Percentiles rank a stretch among this genome's conserved stretches.
Conservation (phyloP, 2,888 invertebrate genomes). For the Ochlodes sylvanus region DNA sequence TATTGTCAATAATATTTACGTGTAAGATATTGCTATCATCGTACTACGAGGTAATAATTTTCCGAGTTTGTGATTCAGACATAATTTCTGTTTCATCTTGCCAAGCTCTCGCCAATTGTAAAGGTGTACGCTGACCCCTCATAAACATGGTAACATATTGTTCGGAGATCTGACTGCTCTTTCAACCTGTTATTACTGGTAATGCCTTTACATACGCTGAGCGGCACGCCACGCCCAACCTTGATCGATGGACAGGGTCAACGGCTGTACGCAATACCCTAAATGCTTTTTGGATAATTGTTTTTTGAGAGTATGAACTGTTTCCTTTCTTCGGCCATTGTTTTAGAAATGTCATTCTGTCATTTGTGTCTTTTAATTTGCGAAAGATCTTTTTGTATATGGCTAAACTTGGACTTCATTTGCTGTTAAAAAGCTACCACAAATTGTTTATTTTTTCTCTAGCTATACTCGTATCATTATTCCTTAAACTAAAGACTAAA, state of each 20-base stretch:
- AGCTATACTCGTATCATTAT: background rate
- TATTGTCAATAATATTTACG: background rate
- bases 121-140: slow-evolving; percentile 45
- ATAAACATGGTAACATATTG: slow-evolving; percentile 58
- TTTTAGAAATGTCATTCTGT: background rate
- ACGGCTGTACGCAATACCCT: slow-evolving; percentile 46
- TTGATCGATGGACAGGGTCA: slow-evolving; percentile 60
- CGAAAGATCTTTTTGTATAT: background rate
- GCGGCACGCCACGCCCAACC: slow-evolving; percentile 56
- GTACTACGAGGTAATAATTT: slow-evolving; percentile 13
- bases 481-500: slow-evolving; percentile 5
- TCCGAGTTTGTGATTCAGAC: slow-evolving; percentile 18
- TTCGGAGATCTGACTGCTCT: slow-evolving; percentile 55
- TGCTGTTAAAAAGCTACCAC: background rate
- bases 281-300: slow-evolving; percentile 46
- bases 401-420: background rate
- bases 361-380: slow-evolving; percentile 8
- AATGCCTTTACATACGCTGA: slow-evolving; percentile 55
- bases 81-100: slow-evolving; percentile 33
- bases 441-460: background rate
- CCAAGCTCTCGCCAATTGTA: slow-evolving; percentile 33
- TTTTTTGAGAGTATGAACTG: slow-evolving; percentile 24
- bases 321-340: slow-evolving; percentile 4
- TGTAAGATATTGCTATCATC: slow-evolving; percentile 16
- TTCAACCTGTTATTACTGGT: slow-evolving; percentile 59